Evolutionary conservation across 2,113 vertebrate genomes (phyloP).

Genomic region (Psephotus haematonotus): DNA sequence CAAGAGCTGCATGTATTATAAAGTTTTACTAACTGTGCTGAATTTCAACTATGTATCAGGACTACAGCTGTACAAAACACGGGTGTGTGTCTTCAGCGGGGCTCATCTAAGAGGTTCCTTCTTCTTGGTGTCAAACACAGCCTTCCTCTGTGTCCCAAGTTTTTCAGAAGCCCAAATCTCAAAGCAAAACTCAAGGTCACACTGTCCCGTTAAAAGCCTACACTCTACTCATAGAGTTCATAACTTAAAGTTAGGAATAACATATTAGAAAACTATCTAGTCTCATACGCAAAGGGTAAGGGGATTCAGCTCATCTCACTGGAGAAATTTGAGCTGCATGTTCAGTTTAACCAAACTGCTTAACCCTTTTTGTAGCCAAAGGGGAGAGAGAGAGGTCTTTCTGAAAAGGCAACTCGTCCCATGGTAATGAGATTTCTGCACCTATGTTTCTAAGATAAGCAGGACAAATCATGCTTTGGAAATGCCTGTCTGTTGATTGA

Average conservation of each 20-base stretch:
- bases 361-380: neutral
- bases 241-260: neutral
- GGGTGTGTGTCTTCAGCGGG: neutral
- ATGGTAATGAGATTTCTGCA: slow-evolving; percentile 12
- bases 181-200: neutral
- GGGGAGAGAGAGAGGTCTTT: neutral
- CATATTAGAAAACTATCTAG: neutral
- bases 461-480: slow-evolving; percentile 5
- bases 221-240: neutral
- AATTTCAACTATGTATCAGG: neutral
- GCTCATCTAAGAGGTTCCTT: neutral
- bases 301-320: neutral
- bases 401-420: neutral
- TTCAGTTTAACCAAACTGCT: neutral
- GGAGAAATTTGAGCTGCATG: neutral
- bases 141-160: neutral
- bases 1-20: neutral
- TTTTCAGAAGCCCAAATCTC: neutral
- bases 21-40: neutral
- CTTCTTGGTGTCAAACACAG: neutral
- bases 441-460: slow-evolving; percentile 33
- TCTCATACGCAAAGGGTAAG: neutral
- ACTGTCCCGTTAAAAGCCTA: neutral
- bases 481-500: neutral
- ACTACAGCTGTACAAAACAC: neutral